Conservation (phyloP, 2,113 vertebrate species). For the Plecotus auritus region DNA sequence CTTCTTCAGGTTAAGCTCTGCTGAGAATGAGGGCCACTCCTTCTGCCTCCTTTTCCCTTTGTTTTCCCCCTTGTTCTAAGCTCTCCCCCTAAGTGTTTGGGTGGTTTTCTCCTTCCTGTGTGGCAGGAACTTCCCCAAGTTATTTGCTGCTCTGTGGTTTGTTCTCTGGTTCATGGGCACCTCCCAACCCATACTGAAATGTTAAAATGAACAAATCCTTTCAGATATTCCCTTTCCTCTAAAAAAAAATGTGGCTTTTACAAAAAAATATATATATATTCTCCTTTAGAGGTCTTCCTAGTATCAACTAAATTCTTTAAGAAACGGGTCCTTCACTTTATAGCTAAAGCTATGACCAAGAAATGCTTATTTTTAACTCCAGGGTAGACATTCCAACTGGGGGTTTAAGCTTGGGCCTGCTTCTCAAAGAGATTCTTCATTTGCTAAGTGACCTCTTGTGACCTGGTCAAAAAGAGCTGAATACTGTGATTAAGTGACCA, state of each 20-base stretch:
- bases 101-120: neutral
- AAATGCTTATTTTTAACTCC: neutral
- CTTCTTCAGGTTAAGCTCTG: neutral
- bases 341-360: neutral
- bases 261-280: neutral
- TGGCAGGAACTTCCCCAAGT: neutral
- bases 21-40: neutral
- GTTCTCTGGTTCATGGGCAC: neutral
- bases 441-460: neutral
- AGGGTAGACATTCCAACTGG: neutral
- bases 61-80: neutral
- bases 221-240: neutral
- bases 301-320: neutral
- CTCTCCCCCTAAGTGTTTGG: neutral
- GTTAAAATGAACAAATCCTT: neutral
- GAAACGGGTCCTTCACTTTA: neutral
- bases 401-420: neutral
- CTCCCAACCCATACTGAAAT: neutral
- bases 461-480: neutral
- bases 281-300: neutral
- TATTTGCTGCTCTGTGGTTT: neutral
- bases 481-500: neutral
- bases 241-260: neutral
- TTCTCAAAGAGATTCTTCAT: neutral
- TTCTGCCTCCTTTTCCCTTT: neutral